Evolutionary conservation across 2,888 invertebrate species (phyloP), one percentile per base, ranked within the genome.

Genomic region (Drosophila niveifrons): DNA sequence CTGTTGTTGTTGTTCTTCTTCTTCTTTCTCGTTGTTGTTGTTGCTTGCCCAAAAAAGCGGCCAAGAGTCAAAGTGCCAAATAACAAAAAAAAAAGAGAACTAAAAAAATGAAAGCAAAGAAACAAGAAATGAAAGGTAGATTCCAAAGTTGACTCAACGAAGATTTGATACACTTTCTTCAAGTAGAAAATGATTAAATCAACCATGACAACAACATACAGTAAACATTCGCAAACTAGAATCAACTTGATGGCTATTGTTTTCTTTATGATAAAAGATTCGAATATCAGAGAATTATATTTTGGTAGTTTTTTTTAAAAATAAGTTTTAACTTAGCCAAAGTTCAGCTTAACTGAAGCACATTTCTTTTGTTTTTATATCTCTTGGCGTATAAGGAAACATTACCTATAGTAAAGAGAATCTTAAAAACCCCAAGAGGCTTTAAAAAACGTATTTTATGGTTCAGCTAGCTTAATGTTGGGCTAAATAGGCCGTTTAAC

Each of bases 61-160:
- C 67, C 71, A 67, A 70, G 57, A 78, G 71, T 73, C 77, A 78
- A 76, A 78, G 69, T 73, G 66, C 61, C 65, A 58, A 64, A 61
- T 61, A 69, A 53, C 55, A 62, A 53, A 56, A 3, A 53, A 56
- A 3, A 36, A 46, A 57, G 52, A 29, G 36, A 36, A 71, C 6
- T 1, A 10, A 34, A 34, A 36, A 46, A 57, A 56, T 36, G 36
- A 36, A 71, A 67, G 47, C 23, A 66, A 41, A 64, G 39, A 59
- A 50, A 66, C 11, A 51, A 36, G 46, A 66, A 65, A 47, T 46
- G 63, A 68, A 72, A 76, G 68, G 48, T 63, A 39, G 50, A 55
- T 58, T 52, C 50, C 13, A 6, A 9, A 11, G 2, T 11, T 15
- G 56, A 67, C 6, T 29, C 15, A 58, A n/a, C 57, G 55, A 55